A percentile compares a stretch with the other conserved stretches of the same genome.
Evolutionary conservation across 2,113 vertebrate genomes (phyloP).

Genomic region (Alexandromys fortis): DNA sequence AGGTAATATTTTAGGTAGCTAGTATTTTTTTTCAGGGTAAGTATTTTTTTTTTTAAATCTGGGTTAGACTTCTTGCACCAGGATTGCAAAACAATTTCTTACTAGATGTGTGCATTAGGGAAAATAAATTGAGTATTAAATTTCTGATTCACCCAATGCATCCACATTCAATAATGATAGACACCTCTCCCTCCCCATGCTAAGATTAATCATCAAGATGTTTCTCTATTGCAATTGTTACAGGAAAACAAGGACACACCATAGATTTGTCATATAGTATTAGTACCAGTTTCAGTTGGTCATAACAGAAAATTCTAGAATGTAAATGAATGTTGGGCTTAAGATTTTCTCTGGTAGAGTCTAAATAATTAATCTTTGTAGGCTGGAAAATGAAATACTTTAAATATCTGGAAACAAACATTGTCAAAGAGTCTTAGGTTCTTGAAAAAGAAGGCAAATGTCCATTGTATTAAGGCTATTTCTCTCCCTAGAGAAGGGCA

Average conservation of each 20-base stretch:
- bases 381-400: constrained; percentile 46
- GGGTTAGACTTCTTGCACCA: background rate
- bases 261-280: background rate
- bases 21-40: background rate
- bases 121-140: background rate
- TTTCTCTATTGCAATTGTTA: background rate
- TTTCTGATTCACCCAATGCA: background rate
- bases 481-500: background rate
- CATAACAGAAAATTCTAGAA: background rate
- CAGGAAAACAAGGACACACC: background rate
- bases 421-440: background rate
- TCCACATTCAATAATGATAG: background rate
- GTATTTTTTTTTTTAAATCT: background rate
- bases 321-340: background rate
- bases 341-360: constrained; percentile 29
- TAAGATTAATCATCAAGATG: background rate
- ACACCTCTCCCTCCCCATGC: background rate
- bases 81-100: background rate
- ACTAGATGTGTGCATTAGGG: background rate
- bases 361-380: constrained; percentile 32
- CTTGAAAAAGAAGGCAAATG: background rate
- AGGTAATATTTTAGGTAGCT: background rate
- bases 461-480: background rate
- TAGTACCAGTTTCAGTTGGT: background rate
- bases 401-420: constrained; percentile 41